Evolutionary conservation across 2,113 vertebrate genomes (phyloP).

Genomic region (Macquaria ambigua): DNA sequence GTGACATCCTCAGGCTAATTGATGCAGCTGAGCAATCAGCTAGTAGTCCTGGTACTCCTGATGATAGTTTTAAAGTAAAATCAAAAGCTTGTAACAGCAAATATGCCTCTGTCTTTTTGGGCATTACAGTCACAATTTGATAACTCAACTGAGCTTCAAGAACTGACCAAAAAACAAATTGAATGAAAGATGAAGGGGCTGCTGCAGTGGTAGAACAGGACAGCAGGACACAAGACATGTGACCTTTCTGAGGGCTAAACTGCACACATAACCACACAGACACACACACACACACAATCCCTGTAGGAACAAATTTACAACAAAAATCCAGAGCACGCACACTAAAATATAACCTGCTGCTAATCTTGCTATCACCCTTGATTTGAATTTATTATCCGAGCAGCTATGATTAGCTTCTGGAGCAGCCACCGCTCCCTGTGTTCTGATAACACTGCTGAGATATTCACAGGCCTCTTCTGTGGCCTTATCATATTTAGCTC

Average conservation of each 20-base stretch:
- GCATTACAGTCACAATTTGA: neutral
- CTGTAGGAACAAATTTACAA: neutral
- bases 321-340: neutral
- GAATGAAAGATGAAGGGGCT: neutral
- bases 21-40: too few relatives aligned
- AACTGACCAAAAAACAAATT: neutral
- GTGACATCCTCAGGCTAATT: too few relatives aligned
- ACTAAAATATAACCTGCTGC: slow-evolving; percentile 35
- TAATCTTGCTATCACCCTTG: slow-evolving; percentile 41
- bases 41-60: too few relatives aligned
- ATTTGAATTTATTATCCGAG: slow-evolving; percentile 41
- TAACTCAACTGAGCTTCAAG: too few relatives aligned
- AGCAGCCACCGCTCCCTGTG: slow-evolving; percentile 9
- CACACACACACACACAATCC: neutral
- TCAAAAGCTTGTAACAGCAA: neutral
- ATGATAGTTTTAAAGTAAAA: neutral
- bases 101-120: neutral
- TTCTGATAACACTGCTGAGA: slow-evolving; percentile 43
- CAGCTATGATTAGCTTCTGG: slow-evolving; percentile 47
- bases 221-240: neutral
- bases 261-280: slow-evolving; percentile 2
- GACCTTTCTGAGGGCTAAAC: slow-evolving; percentile 13
- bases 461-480: slow-evolving; percentile 34
- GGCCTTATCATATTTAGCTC: slow-evolving; percentile 50
- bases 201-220: neutral